Conservation (phyloP, 2,113 vertebrate species). For the Chaenogobius annularis region DNA sequence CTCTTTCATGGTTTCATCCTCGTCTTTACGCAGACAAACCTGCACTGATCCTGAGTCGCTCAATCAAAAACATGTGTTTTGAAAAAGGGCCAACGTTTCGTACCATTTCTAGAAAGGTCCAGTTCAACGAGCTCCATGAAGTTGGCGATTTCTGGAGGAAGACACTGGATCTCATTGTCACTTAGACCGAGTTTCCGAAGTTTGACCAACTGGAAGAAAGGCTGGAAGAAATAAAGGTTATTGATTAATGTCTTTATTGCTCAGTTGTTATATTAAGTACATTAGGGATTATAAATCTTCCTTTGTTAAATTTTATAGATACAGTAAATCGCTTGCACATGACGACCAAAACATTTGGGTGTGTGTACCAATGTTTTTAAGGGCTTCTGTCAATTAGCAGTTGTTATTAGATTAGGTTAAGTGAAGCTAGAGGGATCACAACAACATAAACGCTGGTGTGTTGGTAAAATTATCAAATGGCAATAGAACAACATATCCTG, state of each 20-base stretch:
- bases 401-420: too few species aligned
- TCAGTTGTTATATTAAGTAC: not conserved
- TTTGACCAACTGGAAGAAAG: constrained; percentile 94
- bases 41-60: constrained; percentile 16
- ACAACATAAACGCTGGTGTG: too few species aligned
- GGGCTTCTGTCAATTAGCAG: too few species aligned
- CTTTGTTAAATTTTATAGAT: too few species aligned
- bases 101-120: constrained; percentile 96
- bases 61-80: constrained; percentile 10
- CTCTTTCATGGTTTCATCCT: constrained; percentile 9
- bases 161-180: constrained; percentile 96
- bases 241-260: not conserved
- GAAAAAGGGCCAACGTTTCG: constrained; percentile 9
- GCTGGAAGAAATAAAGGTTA: constrained; percentile 76
- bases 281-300: too few species aligned
- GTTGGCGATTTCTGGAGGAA: constrained; percentile 95
- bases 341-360: too few species aligned
- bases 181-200: constrained; percentile 95
- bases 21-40: constrained; percentile 18
- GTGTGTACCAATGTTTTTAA: too few species aligned
- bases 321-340: too few species aligned
- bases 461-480: too few species aligned
- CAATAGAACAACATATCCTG: too few species aligned
- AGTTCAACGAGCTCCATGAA: constrained; percentile 97
- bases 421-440: too few species aligned